Evolutionary conservation across 2,797 vertebrate genomes (phyloP), one percentile per base, ranked within the genome.

Genomic region (Sebastiscus tertius): DNA sequence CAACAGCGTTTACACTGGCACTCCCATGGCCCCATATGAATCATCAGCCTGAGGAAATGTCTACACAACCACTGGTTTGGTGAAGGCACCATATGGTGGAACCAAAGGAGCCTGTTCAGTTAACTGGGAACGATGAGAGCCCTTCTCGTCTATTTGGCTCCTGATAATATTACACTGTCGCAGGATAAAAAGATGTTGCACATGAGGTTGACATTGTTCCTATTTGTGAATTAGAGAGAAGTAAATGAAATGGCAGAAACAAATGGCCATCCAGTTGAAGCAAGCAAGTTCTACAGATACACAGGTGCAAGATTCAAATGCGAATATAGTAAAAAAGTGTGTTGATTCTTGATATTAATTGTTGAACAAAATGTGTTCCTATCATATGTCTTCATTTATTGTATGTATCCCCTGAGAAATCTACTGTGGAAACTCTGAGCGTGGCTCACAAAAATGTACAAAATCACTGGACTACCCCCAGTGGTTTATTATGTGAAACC

Each of bases 41-140:
- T 90, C 89, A 91, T 58, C 72, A 49, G 75, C 62, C 64, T 73
- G 77, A 60, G 71, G 60, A 81, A 75, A 52, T 71, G 26, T 75
- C 62, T 69, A 26, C 67, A 62, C 60, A 58, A 65, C 84, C 86
- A 64, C 77, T 39, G 72, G 46, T 78, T 77, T 80, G 69, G 80
- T 81, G 24, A 63, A 73, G 62, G 36, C 65, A 70, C 42, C 36
- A 16, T 56, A 58, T 62, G 60, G 52, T 22, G 16, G 59, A 71
- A 63, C 68, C 72, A 72, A 58, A 55, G 33, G 33, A 80, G 72
- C 52, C 67, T 26, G 42, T 65, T 88, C 22, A 34, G 61, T 55
- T 63, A 33, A 72, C 42, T 46, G 60, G 65, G 72, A 60, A 31
- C 1, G 22, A 63, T 27, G 75, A 83, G 24, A 70, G 36, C 27